Conservation (phyloP, 1,140 invertebrate species). For the Drosophila oshimai region DNA sequence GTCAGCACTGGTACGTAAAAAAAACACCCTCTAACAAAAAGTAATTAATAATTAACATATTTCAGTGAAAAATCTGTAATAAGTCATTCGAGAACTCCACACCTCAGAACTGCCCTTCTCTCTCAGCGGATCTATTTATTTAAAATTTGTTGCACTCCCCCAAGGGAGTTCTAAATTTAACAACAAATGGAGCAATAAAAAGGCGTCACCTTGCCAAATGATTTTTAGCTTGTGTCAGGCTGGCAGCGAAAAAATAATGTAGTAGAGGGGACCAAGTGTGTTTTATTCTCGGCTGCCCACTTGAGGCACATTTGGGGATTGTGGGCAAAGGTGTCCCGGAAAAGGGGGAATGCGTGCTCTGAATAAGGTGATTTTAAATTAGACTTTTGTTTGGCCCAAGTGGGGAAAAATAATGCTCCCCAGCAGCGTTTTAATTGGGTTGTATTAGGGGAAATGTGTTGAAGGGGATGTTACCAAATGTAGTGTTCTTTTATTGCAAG, state of each 20-base stretch:
- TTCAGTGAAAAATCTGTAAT: constrained; percentile 60
- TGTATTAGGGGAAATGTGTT: not conserved
- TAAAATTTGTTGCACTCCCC: constrained; percentile 37
- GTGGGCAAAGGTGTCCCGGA: not conserved
- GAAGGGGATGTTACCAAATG: not conserved
- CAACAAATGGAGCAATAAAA: constrained; percentile 60
- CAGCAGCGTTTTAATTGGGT: constrained; percentile 66
- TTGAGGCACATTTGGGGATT: constrained; percentile 28
- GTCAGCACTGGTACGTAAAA: constrained; percentile 57
- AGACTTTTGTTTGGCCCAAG: constrained; percentile 16
- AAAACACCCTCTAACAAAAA: constrained; percentile 17
- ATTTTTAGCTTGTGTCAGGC: constrained; percentile 24
- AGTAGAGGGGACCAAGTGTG: constrained; percentile 4
- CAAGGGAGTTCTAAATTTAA: constrained; percentile 57
- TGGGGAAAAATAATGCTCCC: constrained; percentile 49
- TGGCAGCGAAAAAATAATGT: constrained; percentile 19
- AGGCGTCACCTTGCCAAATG: constrained; percentile 76
- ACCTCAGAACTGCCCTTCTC: constrained; percentile 14
- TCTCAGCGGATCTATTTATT: constrained; percentile 56
- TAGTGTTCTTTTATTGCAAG: no score
- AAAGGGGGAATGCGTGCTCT: not conserved
- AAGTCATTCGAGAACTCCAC: constrained; percentile 50
- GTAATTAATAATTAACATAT: constrained; percentile 79
- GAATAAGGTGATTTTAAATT: constrained; percentile 54
- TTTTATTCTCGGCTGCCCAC: constrained; percentile 51